Evolutionary conservation across 2,888 invertebrate species (phyloP).

Genomic region (Peribatodes rhomboidaria): DNA sequence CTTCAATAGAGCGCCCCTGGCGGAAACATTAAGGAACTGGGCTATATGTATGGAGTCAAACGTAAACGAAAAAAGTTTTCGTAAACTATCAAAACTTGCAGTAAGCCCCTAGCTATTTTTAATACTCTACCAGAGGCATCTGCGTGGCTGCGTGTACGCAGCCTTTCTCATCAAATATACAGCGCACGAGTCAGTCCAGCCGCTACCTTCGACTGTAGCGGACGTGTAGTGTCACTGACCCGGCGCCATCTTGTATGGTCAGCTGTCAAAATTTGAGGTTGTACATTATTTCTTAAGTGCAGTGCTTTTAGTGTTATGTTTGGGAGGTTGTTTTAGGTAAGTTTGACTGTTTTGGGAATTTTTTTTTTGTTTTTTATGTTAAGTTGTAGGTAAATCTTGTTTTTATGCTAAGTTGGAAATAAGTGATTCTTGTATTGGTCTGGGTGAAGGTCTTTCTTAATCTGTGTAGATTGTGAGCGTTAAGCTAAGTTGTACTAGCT

Average conservation of each 20-base stretch:
- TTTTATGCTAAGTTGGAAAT: slow-evolving; percentile 26
- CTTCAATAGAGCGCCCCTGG: no score
- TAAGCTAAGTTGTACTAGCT: slow-evolving; percentile 7
- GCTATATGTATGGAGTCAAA: no score
- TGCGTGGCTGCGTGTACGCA: slow-evolving; percentile 67
- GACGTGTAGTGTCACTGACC: slow-evolving; percentile 44
- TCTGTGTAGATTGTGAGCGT: slow-evolving; percentile 1
- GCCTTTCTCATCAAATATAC: slow-evolving; percentile 53
- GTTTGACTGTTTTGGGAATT: no score
- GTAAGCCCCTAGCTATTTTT: slow-evolving; percentile 9
- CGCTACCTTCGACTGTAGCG: slow-evolving; percentile 49
- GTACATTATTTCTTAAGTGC: slow-evolving; percentile 35
- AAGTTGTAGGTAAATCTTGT: no score
- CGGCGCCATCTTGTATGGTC: slow-evolving; percentile 52
- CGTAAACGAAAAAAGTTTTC: no score
- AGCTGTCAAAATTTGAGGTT: slow-evolving; percentile 62
- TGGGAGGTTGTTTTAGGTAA: slow-evolving; percentile 35
- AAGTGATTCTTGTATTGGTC: slow-evolving; percentile 5
- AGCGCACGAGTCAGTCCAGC: slow-evolving; percentile 55
- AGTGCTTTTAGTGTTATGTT: slow-evolving; percentile 44
- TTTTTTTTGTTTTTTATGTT: no score
- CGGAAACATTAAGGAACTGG: no score
- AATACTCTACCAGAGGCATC: slow-evolving; percentile 37
- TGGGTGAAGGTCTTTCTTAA: slow-evolving; percentile 13
- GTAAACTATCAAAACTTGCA: no score